Base-by-base conservation (phyloP, 2,888 invertebrate species). In the Herminia tarsipennalis region DNA sequence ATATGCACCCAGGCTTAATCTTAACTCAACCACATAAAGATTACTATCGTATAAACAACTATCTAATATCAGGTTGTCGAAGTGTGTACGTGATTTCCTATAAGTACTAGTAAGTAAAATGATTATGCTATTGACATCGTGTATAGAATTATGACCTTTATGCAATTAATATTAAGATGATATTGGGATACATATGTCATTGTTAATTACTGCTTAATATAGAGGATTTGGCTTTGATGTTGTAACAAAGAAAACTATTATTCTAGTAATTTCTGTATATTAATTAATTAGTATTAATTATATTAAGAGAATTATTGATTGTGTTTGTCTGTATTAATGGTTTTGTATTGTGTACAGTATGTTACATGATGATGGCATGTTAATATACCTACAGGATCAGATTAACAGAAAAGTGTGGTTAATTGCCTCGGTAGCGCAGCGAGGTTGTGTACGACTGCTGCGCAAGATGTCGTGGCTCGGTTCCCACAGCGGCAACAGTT, bases 61-160 rank as follows among this genome's bases (percentile, higher is more conserved):
- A 14, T 13, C 6, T 24, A 2, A 14, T 13, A 28, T 47, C 51
- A 52, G 17, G 49, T 69, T 67, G 69, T 39, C 35, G 25, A 56
- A 49, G 39, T 50, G 41, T 66, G 66, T 71, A 66, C 68, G 72
- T 76, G 79, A 79, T 79, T 78, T 78, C 73, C 70, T 79, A 72
- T 72, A 70, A 65, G 64, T 58, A 63, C 62, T 72, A 61, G 62
- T 38, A 44, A 63, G 63, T 54, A 47, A 46, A 57, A 69, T 64
- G 56, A 71, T 55, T 61, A 56, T 55, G 55, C 47, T 52, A 66
- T 61, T 56, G 55, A 37, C 14, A n/a, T 9, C 20, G 6, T 37
- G 32, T 55, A 62, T 14, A 27, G 53, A 36, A 66, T 48, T 57
- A 51, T 60, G 14, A 38, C 36, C 58, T 60, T 64, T 74, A 65